Evolutionary conservation across 2,113 vertebrate species (phyloP).

Genomic region (Clarias gariepinus): DNA sequence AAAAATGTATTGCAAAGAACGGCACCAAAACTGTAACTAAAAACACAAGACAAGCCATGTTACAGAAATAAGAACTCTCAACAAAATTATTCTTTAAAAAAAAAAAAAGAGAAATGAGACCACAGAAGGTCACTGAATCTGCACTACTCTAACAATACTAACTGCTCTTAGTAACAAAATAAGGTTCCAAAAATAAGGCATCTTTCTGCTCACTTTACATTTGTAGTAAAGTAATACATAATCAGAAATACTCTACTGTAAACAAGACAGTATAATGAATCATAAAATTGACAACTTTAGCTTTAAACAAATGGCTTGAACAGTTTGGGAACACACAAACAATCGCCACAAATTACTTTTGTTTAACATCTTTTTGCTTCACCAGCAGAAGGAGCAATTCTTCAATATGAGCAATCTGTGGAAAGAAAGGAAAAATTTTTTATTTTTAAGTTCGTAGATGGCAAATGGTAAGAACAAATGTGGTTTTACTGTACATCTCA

Average conservation of each 20-base stretch:
- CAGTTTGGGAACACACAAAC: not conserved
- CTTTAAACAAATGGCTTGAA: constrained; percentile 17
- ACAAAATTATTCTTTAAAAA: not conserved
- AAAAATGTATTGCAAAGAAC: not conserved
- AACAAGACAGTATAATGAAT: not conserved
- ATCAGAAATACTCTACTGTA: constrained; percentile 3
- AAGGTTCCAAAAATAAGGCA: not conserved
- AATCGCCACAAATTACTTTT: constrained; percentile 32
- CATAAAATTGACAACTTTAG: not conserved
- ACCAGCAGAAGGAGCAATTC: constrained; percentile 61
- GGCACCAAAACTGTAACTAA: constrained; percentile 35
- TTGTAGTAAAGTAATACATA: constrained; percentile 27
- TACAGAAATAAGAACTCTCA: not conserved
- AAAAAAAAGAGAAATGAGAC: not conserved
- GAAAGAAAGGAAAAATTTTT: not conserved
- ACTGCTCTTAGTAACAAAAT: constrained; percentile 13
- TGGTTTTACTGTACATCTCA: not conserved
- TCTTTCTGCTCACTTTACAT: not conserved
- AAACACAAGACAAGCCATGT: not conserved
- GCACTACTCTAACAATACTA: not conserved
- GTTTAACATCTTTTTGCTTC: constrained; percentile 45
- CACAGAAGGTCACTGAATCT: not conserved
- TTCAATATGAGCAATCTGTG: constrained; percentile 69
- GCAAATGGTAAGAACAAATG: no score
- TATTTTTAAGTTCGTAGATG: not conserved